Evolutionary conservation across 2,888 invertebrate species (phyloP).

Genomic region (Craniophora ligustri): DNA sequence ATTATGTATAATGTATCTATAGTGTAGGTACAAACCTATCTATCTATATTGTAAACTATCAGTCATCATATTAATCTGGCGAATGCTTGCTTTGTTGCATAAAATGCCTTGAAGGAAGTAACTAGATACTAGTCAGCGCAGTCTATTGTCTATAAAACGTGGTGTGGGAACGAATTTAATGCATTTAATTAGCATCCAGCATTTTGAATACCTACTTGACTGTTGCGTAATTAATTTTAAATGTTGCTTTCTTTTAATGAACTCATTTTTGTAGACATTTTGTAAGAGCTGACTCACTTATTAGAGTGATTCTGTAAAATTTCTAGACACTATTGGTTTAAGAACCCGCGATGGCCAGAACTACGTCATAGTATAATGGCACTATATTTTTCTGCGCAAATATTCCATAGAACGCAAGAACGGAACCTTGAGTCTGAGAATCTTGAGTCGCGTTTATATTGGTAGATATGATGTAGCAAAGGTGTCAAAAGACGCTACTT

Average conservation of each 20-base stretch:
- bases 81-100: constrained; percentile 18
- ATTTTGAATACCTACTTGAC: constrained; percentile 16
- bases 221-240: constrained; percentile 16
- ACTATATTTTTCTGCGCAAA: no score
- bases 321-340: no score
- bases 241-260: constrained; percentile 35
- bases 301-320: no score
- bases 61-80: constrained; percentile 10
- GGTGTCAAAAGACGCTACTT: no score
- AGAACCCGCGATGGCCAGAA: no score
- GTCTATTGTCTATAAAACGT: constrained; percentile 20
- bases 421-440: no score
- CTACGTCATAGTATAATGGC: no score
- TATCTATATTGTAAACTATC: constrained; percentile 2
- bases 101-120: constrained; percentile 19
- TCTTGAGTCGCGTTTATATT: no score
- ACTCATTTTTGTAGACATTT: constrained; percentile 13
- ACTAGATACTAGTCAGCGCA: constrained; percentile 1
- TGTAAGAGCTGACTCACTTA: no score
- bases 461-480: no score
- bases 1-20: constrained; percentile 4
- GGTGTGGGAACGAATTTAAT: constrained; percentile 15
- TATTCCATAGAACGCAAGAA: no score
- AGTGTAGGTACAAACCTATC: constrained; percentile 7
- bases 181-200: constrained; percentile 22